Conservation (phyloP, 2,888 invertebrate genomes). For the Drosophila atroscutellata region DNA sequence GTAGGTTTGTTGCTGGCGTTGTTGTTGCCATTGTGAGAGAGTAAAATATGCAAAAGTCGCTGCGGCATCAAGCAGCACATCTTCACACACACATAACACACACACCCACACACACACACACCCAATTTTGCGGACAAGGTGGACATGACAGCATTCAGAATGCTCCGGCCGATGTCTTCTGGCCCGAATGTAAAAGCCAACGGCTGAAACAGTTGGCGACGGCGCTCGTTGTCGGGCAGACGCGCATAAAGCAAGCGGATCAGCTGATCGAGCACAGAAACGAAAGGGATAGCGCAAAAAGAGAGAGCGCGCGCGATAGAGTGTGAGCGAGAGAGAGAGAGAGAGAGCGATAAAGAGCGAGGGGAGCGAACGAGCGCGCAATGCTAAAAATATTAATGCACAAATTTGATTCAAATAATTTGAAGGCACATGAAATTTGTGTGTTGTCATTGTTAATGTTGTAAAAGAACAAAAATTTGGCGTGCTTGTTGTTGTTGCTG, state of each 20-base stretch:
- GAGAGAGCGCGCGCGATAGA: conserved; percentile 9
- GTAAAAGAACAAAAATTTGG: conserved; percentile 1
- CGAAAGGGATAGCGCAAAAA: conserved; percentile 24
- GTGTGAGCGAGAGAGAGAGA: conserved; percentile 6
- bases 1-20: neutral
- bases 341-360: neutral
- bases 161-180: conserved; percentile 13
- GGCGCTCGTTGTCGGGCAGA: conserved; percentile 70
- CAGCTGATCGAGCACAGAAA: conserved; percentile 37
- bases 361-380: conserved; percentile 5
- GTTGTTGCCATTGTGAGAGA: conserved; percentile 45
- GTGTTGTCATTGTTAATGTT: conserved; percentile 17
- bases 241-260: conserved; percentile 32
- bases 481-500: conserved; percentile 11
- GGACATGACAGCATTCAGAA: conserved; percentile 8
- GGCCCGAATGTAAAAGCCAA: conserved; percentile 15
- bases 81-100: no score
- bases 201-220: conserved; percentile 63
- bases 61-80: conserved; percentile 37
- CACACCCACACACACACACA: neutral
- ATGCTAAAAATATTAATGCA: conserved; percentile 42
- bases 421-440: conserved; percentile 29
- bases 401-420: conserved; percentile 28
- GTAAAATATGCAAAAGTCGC: conserved; percentile 60
- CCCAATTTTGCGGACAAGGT: conserved; percentile 13